Evolutionary conservation across 2,797 vertebrate species (phyloP), one percentile per base, ranked within the genome.

Genomic region (Phataginus tricuspis): DNA sequence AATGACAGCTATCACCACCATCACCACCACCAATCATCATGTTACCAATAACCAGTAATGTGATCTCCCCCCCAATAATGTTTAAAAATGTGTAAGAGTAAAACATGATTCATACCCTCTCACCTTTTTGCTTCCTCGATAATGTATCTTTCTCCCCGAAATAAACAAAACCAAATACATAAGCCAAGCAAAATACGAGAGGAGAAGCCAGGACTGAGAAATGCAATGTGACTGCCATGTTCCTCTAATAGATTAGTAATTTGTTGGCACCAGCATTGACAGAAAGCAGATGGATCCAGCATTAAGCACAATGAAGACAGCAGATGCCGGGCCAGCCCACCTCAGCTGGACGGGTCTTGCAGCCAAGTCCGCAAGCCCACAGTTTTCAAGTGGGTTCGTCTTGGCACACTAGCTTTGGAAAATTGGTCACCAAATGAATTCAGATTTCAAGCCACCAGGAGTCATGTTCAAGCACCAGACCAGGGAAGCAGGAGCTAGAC

Each of bases 241-340:
- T 99, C 98, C 98, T 98, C 98, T 99, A 99, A 99, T 99, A 98
- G 99, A 98, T 99, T 98, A 99, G 99, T 99, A 99, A 99, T 99
- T 99, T 99, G 98, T 98, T 99, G 98, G 98, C 98, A 98, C 97
- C 91, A 87, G 96, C 98, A 97, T 91, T 98, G 99, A 99, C 99
- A 98, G 98, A 98, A 99, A 99, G 98, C 99, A 99, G 99, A 99
- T 99, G 99, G 99, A 98, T 98, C 98, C 98, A 98, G 99, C 99
- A 99, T 99, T 99, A 99, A 98, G 98, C 99, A 99, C 99, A 99
- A 99, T 99, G 99, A 99, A 98, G 98, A 98, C 98, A 99, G 99
- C 99, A 99, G 99, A 99, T 99, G 99, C 99, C 97, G 98, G 99
- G 98, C 98, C 98, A 98, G 98, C 98, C 98, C 98, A 98, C 98